These are phyloP conservation scores for Arctia plantaginis DNA, from an alignment of 2,888 invertebrate species.

Conservation along the genomic window DNA sequence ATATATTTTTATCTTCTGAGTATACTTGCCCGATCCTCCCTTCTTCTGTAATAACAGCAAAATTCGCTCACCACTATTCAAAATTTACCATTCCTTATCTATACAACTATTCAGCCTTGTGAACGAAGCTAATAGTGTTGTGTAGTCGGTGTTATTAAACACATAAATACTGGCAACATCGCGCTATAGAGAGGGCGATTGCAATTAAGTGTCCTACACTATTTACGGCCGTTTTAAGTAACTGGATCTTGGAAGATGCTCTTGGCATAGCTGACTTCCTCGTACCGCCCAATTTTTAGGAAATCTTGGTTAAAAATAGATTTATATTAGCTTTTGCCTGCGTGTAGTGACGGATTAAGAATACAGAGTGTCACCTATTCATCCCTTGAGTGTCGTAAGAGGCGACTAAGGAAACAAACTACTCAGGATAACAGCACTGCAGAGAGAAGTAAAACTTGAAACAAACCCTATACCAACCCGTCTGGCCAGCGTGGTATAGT, in stretches of 20 bases:
- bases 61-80: background rate
- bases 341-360: too few species aligned
- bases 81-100: background rate
- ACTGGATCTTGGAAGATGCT: background rate
- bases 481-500: too few species aligned
- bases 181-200: slow-evolving; percentile 1
- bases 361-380: too few species aligned
- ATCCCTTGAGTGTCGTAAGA: too few species aligned
- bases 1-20: too few species aligned
- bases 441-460: too few species aligned
- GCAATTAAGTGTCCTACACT: slow-evolving; percentile 7
- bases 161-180: slow-evolving; percentile 12
- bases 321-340: too few species aligned
- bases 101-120: background rate
- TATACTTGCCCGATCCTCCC: too few species aligned
- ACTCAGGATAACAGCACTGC: too few species aligned
- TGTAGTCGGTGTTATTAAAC: slow-evolving; percentile 10
- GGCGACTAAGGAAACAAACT: too few species aligned
- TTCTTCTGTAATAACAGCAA: background rate
- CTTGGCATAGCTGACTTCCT: background rate
- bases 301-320: background rate
- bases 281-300: background rate
- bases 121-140: slow-evolving; percentile 1
- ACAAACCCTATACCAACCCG: too few species aligned
- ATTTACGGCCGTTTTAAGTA: background rate